Base-by-base conservation (phyloP, 2,888 invertebrate genomes). In the Leptopterna dolabrata region DNA sequence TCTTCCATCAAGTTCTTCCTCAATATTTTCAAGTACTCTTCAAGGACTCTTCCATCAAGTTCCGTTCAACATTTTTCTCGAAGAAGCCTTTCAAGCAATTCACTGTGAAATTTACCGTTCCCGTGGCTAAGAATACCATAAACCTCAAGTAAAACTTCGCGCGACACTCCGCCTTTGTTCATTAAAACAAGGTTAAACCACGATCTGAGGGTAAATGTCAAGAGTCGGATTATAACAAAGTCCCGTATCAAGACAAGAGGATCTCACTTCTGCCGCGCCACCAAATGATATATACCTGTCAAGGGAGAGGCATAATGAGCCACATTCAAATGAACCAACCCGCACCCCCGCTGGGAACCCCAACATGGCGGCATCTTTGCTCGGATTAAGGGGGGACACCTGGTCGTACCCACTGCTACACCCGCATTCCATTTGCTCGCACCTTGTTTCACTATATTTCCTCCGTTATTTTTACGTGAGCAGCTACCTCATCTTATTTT, bases 361-460 rank as follows among this genome's bases (percentile, higher is more conserved):
- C 86, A 86, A 86, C 76, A 86, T 86, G 86, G 86, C 86, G 86
- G 86, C 86, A 11, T 76, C 86, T 86, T 86, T 86, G 51, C 55
- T 85, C 76, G 86, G 86, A 86, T 86, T 86, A 86, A 36, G 41
- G 41, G 81, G 81, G 43, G 84, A 63, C 84, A 84, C 84, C 84
- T 84, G 84, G 84, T 71, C 71, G 43, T 41, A 41, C 73, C 36
- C 73, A 19, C 41, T 76, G 30, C 81, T 81, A 81, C 84, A 41
- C 70, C 71, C 71, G 84, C 84, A 84, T 84, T 84, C 84, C 81
- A n/a, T 81, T 51, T 55, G n/a, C 84, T 71, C 47, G 45, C 84
- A 84, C 84, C 84, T 84, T 84, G 84, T 84, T 71, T 84, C 11
- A 43, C 43, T 71, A 43, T n/a, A n/a, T n/a, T 71, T 47, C 45